phyloP scores from a whole-genome alignment of 2,113 vertebrate species.

The Phyllostomus hastatus region DNA sequence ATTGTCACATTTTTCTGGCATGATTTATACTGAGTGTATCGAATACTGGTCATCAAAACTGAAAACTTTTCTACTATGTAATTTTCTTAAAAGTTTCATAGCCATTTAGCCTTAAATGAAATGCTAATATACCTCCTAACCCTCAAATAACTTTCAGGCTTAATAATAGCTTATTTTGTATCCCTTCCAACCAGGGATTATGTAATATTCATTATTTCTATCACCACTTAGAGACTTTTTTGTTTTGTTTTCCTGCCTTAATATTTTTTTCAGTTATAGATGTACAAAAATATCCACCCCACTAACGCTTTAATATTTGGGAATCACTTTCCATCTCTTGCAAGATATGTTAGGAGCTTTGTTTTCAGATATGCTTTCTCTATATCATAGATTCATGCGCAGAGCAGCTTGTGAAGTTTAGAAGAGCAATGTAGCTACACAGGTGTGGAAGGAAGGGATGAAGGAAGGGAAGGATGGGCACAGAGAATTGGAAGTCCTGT shows the following conservation, averaged over 20 bases:
- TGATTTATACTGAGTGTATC: not conserved
- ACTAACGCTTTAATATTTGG: not conserved
- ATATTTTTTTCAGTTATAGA: not conserved
- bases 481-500: not conserved
- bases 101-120: not conserved
- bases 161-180: not conserved
- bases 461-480: not conserved
- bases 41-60: not conserved
- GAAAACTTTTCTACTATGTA: not conserved
- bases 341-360: not conserved
- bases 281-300: not conserved
- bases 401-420: not conserved
- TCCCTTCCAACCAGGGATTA: not conserved
- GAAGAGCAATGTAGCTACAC: not conserved
- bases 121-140: not conserved
- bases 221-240: not conserved
- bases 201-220: not conserved
- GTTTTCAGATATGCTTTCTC: not conserved
- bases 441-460: not conserved
- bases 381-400: not conserved
- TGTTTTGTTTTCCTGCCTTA: not conserved
- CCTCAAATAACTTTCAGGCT: not conserved
- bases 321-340: not conserved
- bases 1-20: not conserved
- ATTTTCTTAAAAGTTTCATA: not conserved